Conservation (phyloP, 2,113 vertebrate species). For the Leucoraja erinaceus region DNA sequence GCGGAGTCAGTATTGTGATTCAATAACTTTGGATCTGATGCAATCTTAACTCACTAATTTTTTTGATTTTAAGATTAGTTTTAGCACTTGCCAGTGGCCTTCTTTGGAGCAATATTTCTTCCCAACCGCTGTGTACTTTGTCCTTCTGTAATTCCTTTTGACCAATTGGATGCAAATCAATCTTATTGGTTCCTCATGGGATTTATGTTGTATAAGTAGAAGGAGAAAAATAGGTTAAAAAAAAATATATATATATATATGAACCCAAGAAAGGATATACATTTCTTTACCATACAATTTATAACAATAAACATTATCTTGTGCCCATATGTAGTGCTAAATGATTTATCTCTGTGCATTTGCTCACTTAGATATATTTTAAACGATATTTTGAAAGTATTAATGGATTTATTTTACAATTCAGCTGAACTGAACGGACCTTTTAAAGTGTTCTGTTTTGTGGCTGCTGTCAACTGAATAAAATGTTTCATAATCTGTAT, state of each 20-base stretch:
- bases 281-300: neutral
- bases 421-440: neutral
- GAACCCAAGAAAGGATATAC: neutral
- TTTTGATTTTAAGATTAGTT: neutral
- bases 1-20: no score
- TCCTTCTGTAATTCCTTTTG: neutral
- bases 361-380: neutral
- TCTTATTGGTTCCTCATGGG: neutral
- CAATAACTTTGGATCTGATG: no score
- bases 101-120: neutral
- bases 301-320: neutral
- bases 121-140: neutral
- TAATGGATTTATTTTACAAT: neutral
- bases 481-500: constrained; percentile 17
- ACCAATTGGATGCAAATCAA: neutral
- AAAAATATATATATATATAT: no score
- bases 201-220: no score
- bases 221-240: neutral
- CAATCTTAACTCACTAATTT: neutral
- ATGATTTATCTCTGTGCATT: neutral
- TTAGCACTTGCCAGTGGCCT: neutral
- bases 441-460: neutral
- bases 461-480: neutral
- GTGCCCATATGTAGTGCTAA: neutral
- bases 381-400: neutral